A percentile compares a stretch with the other conserved stretches of the same genome.
These are phyloP conservation scores for Cephus nigrinus DNA, from an alignment of 2,888 invertebrate genomes.

Conservation along the genomic window DNA sequence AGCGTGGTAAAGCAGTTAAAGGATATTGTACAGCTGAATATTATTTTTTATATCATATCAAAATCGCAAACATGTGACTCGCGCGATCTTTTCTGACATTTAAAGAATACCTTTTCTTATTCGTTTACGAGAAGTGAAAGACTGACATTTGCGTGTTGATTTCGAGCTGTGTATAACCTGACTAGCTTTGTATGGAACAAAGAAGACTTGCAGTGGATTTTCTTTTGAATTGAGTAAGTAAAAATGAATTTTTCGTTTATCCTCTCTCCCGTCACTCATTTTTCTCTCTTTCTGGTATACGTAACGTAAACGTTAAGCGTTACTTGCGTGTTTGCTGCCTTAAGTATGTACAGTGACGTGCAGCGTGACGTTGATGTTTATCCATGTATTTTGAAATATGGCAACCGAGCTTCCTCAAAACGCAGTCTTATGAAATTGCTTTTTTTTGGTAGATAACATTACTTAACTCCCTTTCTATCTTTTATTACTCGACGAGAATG, in stretches of 20 bases:
- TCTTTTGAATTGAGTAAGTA: not conserved
- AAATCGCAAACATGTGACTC: not conserved
- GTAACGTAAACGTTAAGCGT: not conserved
- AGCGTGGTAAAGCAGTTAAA: not conserved
- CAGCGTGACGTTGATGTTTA: not conserved
- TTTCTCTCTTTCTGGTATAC: not conserved
- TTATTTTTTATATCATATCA: not conserved
- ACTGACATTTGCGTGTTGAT: not conserved
- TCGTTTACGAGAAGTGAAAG: not conserved
- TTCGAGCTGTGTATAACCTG: not conserved
- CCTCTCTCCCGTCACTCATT: not conserved
- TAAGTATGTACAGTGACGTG: not conserved
- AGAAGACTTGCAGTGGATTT: not conserved
- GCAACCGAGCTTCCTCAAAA: not conserved
- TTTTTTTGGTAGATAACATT: not conserved
- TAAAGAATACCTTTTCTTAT: not conserved
- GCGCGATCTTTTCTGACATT: not conserved
- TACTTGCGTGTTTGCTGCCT: not conserved
- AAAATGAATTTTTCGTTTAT: not conserved
- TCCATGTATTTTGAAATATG: not conserved
- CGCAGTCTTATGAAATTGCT: not conserved
- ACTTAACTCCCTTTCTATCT: not conserved
- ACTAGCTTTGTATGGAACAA: not conserved
- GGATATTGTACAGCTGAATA: not conserved
- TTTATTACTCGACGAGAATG: not conserved